phyloP scores from a whole-genome alignment of 2,797 vertebrate genomes.

The Botia almorhae region DNA sequence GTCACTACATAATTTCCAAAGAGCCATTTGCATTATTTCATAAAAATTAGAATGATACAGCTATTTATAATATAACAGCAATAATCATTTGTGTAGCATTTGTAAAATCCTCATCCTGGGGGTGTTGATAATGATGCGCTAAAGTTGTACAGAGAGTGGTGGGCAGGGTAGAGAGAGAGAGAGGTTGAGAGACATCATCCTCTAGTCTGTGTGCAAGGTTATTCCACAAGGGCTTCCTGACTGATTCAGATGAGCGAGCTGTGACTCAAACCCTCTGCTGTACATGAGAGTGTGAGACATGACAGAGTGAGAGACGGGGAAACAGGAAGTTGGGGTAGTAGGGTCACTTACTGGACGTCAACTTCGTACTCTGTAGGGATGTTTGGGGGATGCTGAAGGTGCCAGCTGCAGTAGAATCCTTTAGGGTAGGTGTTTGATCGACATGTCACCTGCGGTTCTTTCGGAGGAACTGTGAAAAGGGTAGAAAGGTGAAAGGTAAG shows the following conservation, averaged over 20 bases:
- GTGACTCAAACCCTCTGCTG: conserved; percentile 11
- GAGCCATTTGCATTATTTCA: too few species aligned
- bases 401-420: conserved; percentile 99
- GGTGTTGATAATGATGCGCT: too few species aligned
- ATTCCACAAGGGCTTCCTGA: conserved; percentile 38
- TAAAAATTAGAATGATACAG: too few species aligned
- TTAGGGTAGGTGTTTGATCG: conserved; percentile 97
- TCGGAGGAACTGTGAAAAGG: conserved; percentile 79
- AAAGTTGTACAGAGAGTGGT: too few species aligned
- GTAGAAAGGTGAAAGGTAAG: conserved; percentile 35
- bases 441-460: conserved; percentile 88
- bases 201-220: conserved; percentile 15
- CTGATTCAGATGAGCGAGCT: conserved; percentile 42
- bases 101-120: not conserved
- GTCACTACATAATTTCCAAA: too few species aligned
- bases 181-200: not conserved
- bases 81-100: not conserved
- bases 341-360: conserved; percentile 88
- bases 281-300: not conserved
- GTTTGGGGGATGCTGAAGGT: conserved; percentile 85
- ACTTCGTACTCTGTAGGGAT: conserved; percentile 93
- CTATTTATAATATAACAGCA: too few species aligned
- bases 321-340: conserved; percentile 26
- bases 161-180: too few species aligned
- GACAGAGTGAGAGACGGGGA: not conserved